These are phyloP conservation scores for Oncorhynchus kisutch DNA, from an alignment of 2,113 vertebrate genomes.

Conservation along the genomic window DNA sequence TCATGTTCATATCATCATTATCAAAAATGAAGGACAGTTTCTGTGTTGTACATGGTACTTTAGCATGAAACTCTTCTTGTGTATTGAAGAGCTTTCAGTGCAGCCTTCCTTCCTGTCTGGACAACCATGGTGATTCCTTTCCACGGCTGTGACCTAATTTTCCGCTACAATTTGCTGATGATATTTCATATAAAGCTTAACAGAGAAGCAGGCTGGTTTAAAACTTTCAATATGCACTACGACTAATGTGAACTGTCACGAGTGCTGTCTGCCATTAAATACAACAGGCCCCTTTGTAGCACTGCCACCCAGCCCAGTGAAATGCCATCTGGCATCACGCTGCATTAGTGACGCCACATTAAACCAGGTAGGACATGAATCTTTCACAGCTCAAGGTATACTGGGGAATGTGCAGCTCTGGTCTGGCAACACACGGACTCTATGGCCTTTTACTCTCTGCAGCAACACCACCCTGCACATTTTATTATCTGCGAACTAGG, in stretches of 20 bases:
- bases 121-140: constrained; percentile 18
- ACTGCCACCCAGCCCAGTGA: constrained; percentile 10
- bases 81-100: neutral
- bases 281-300: constrained; percentile 8
- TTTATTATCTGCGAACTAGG: neutral
- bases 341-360: constrained; percentile 40
- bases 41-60: constrained; percentile 3
- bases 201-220: constrained; percentile 9
- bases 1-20: neutral
- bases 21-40: neutral
- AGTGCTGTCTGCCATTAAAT: constrained; percentile 25
- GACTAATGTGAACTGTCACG: constrained; percentile 36
- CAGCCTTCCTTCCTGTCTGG: neutral
- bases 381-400: constrained; percentile 33
- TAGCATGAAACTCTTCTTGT: constrained; percentile 10
- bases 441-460: neutral
- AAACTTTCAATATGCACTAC: constrained; percentile 18
- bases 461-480: neutral
- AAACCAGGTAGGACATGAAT: constrained; percentile 35
- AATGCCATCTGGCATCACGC: constrained; percentile 41
- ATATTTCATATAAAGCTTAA: constrained; percentile 25
- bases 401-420: constrained; percentile 20
- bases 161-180: constrained; percentile 18
- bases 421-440: constrained; percentile 13
- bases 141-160: constrained; percentile 13